phyloP scores from a whole-genome alignment of 2,797 vertebrate genomes.

The Chaetodon trifasciatus region DNA sequence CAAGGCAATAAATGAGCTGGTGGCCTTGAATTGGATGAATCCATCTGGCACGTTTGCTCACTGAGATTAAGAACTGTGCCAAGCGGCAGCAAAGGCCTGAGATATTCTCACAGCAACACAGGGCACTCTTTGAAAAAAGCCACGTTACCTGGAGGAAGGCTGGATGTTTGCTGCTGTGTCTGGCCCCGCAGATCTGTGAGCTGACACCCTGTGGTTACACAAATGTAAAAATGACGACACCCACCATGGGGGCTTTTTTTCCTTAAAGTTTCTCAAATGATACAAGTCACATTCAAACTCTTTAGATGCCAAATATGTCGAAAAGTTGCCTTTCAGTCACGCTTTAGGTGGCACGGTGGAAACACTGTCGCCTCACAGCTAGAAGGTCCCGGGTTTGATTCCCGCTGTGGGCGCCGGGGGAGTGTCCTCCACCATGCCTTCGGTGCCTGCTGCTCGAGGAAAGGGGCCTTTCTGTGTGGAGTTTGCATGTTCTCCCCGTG shows the following conservation, averaged over 20 bases:
- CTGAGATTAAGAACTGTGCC: slow-evolving; percentile 39
- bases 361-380: too few relatives aligned
- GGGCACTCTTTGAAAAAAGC: background rate
- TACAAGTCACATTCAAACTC: background rate
- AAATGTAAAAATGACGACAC: background rate
- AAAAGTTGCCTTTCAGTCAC: too few relatives aligned
- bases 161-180: slow-evolving; percentile 12
- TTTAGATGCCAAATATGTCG: background rate
- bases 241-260: background rate
- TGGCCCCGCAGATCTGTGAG: background rate
- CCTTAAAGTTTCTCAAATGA: background rate
- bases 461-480: too few relatives aligned
- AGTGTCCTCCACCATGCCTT: too few relatives aligned
- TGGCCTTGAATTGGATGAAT: slow-evolving; percentile 30
- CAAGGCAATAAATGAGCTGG: slow-evolving; percentile 16
- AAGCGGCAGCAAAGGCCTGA: slow-evolving; percentile 14
- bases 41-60: slow-evolving; percentile 25
- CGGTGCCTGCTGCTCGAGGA: too few relatives aligned
- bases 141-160: slow-evolving; percentile 9
- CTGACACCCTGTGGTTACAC: background rate
- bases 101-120: slow-evolving; percentile 19
- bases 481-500: too few relatives aligned
- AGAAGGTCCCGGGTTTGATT: too few relatives aligned
- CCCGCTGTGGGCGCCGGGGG: too few relatives aligned
- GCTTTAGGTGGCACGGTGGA: too few relatives aligned